Evolutionary conservation across 2,888 invertebrate species (phyloP).

Genomic region (Melanophora roralis): DNA sequence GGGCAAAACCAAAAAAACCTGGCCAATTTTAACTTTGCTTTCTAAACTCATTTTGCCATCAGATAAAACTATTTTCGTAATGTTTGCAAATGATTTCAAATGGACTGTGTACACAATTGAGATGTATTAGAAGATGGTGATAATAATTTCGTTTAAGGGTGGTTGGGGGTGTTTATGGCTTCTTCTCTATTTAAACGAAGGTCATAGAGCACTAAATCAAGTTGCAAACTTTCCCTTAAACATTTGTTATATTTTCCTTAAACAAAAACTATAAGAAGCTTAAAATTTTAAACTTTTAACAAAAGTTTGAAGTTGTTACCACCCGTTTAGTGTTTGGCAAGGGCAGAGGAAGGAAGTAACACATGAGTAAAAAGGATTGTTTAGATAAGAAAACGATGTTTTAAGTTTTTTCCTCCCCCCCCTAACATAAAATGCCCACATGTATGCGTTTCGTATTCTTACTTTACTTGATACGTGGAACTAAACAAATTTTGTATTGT

Average conservation of each 20-base stretch:
- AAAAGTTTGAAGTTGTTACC: slow-evolving; percentile 20
- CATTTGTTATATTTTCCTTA: slow-evolving; percentile 46
- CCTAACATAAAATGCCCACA: slow-evolving; percentile 4
- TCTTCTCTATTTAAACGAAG: slow-evolving; percentile 74
- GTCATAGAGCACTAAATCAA: slow-evolving; percentile 77
- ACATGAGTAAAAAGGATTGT: slow-evolving; percentile 50
- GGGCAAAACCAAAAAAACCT: slow-evolving; percentile 2
- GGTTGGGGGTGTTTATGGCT: slow-evolving; percentile 70
- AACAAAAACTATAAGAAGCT: slow-evolving; percentile 58
- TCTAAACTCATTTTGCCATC: neutral
- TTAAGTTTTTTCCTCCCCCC: slow-evolving; percentile 18
- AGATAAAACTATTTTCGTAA: slow-evolving; percentile 26
- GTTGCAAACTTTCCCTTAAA: slow-evolving; percentile 57
- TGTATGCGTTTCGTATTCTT: neutral
- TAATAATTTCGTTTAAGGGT: slow-evolving; percentile 63
- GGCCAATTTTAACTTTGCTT: slow-evolving; percentile 48
- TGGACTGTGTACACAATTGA: slow-evolving; percentile 39
- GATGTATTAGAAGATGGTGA: slow-evolving; percentile 64
- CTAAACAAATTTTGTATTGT: slow-evolving; percentile 51
- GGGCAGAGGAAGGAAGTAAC: slow-evolving; percentile 34
- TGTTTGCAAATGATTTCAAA: slow-evolving; percentile 61
- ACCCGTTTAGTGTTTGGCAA: slow-evolving; percentile 9
- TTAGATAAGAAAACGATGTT: slow-evolving; percentile 53
- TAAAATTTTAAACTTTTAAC: slow-evolving; percentile 58
- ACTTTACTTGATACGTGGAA: neutral